Conservation (phyloP, 2,113 vertebrate species). For the Elachura formosa region DNA sequence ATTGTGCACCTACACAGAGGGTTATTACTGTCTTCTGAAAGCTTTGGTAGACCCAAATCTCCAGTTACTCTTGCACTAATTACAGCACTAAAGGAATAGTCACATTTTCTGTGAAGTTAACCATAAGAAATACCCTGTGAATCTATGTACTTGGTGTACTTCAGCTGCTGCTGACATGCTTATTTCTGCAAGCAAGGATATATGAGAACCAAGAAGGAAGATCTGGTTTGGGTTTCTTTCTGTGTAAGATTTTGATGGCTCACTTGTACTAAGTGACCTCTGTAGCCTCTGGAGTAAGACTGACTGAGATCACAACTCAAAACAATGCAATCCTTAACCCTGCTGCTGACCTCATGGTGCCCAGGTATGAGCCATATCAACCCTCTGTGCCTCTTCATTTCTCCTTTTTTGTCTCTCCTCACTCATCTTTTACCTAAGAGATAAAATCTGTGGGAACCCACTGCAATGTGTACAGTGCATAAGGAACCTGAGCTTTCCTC, state of each 20-base stretch:
- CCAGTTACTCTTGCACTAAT: neutral
- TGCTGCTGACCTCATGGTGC: constrained; percentile 8
- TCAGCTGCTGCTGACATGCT: neutral
- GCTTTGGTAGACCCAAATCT: neutral
- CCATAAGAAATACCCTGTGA: neutral
- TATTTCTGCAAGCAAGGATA: neutral
- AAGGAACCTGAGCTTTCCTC: neutral
- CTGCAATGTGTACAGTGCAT: neutral
- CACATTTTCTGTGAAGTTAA: neutral
- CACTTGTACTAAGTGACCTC: neutral
- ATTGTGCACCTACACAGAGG: neutral
- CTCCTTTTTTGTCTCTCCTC: constrained; percentile 4
- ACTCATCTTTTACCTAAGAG: constrained; percentile 9
- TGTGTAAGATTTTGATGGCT: neutral
- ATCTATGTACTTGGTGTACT: neutral
- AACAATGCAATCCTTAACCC: neutral
- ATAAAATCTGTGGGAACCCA: neutral
- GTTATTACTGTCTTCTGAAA: neutral
- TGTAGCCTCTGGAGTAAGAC: neutral
- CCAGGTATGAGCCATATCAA: neutral
- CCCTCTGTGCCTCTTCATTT: neutral
- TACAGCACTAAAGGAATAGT: neutral
- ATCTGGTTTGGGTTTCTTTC: neutral
- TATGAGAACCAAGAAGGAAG: neutral
- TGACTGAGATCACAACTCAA: neutral